Percentiles rank a stretch among this genome's conserved stretches.
These are phyloP conservation scores for Metopia argyrocephala DNA, from an alignment of 2,888 invertebrate species.

Conservation along the genomic window DNA sequence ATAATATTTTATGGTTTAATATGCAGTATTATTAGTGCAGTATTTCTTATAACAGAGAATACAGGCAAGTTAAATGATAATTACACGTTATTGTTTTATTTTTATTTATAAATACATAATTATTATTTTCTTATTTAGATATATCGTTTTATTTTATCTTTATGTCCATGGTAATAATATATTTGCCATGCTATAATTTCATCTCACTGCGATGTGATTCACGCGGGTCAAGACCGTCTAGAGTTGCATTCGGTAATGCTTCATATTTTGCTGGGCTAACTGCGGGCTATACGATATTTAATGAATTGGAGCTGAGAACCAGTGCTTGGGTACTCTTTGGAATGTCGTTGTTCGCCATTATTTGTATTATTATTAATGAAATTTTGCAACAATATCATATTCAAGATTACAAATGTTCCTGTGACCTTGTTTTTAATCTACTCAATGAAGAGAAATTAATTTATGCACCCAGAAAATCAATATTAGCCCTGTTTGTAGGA, in stretches of 20 bases:
- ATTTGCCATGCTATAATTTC: constrained; percentile 71
- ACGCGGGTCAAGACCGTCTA: constrained; percentile 69
- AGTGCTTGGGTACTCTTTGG: constrained; percentile 70
- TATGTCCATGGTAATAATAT: constrained; percentile 69
- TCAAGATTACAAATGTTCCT: constrained; percentile 71
- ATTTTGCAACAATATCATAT: constrained; percentile 70
- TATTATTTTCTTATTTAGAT: constrained; percentile 59
- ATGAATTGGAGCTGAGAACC: constrained; percentile 70
- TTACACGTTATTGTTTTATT: neutral
- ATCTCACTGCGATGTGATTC: constrained; percentile 71
- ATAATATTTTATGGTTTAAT: constrained; percentile 73
- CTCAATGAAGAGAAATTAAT: constrained; percentile 72
- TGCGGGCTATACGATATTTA: constrained; percentile 70
- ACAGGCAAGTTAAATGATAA: constrained; percentile 66
- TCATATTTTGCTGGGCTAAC: constrained; percentile 68
- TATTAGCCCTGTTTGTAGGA: constrained; percentile 69
- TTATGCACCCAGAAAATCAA: constrained; percentile 68
- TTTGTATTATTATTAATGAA: constrained; percentile 70
- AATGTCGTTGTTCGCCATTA: constrained; percentile 65
- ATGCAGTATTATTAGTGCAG: constrained; percentile 71
- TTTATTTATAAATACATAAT: neutral
- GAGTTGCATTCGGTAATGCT: constrained; percentile 71
- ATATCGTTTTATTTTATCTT: constrained; percentile 73
- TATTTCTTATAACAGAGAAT: constrained; percentile 72
- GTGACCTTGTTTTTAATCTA: constrained; percentile 72